Evolutionary conservation across 2,888 invertebrate species (phyloP), one percentile per base, ranked within the genome.

Genomic region (Megaustenia siamemsis): DNA sequence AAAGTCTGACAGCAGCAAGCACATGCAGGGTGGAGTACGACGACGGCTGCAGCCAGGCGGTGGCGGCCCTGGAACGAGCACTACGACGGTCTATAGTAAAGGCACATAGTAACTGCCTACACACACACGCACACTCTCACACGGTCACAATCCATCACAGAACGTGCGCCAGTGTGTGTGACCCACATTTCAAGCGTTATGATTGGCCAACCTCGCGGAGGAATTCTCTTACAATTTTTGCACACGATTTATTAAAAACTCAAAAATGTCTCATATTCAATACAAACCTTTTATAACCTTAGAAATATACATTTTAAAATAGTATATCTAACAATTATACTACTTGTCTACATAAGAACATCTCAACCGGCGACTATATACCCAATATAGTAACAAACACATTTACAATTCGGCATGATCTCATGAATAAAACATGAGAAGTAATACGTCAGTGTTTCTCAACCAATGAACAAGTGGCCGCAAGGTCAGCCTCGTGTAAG

Each of bases 81-180:
- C 85, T 81, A 82, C 78, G 66, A 86, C 85, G 77, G 49, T 32
- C 49, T 79, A 86, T 88, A 87, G 86, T 87, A 87, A 86, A 84
- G 85, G 63, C 81, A 84, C 88, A 89, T 89, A 89, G 89, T 89
- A 89, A 89, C 89, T 89, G 88, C 87, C 43, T 45, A 86, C 83
- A 88, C 88, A 86, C 87, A 86, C 75, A 68, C 71, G 45, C 79
- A 53, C 63, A 79, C 75, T 81, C 79, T 80, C 83, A n/a, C n/a
- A 68, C 71, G 45, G 82, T 66, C 63, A 79, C 75, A 83, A 83
- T 80, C 83, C 81, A 75, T 78, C 73, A 83, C 86, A 68, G 77
- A 83, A 77, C 53, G 68, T 56, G 71, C 56, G 40, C 8, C 40
- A 28, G 69, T 45, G 76, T 85, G 84, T 81, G 83, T 83, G 83